Evolutionary conservation across 2,888 invertebrate species (phyloP).

Genomic region (Mesorhabditis spiculigera): DNA sequence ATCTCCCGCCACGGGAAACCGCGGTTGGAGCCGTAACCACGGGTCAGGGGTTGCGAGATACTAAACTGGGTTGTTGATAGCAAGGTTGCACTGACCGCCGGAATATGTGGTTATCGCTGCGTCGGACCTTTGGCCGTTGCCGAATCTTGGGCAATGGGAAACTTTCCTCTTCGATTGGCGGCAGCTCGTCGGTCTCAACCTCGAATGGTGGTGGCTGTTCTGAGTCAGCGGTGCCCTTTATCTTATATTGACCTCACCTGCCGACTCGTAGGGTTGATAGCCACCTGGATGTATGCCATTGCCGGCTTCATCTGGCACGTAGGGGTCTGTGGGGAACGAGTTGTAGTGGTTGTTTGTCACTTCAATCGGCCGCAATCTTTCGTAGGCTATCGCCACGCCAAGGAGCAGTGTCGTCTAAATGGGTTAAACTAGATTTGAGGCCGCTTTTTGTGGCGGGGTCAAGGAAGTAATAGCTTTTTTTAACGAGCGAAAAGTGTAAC

Average conservation of each 20-base stretch:
- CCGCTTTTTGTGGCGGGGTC: too few relatives aligned
- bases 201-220: slow-evolving; percentile 1
- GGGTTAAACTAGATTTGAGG: too few relatives aligned
- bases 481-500: too few relatives aligned
- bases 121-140: neutral
- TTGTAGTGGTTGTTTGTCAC: slow-evolving; percentile 3
- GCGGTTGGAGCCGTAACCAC: neutral
- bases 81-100: neutral
- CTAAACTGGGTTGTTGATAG: neutral
- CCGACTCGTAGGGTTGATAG: neutral
- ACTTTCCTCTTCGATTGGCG: slow-evolving; percentile 6
- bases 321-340: neutral
- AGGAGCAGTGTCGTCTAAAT: too few relatives aligned
- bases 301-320: neutral
- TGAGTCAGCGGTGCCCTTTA: neutral
- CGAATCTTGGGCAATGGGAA: neutral
- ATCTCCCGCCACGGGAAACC: neutral
- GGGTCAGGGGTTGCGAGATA: neutral
- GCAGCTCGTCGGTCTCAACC: slow-evolving; percentile 1
- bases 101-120: neutral
- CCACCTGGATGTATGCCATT: neutral
- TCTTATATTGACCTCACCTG: neutral
- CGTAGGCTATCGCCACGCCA: neutral
- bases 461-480: too few relatives aligned
- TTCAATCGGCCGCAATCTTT: slow-evolving; percentile 2